phyloP scores from a whole-genome alignment of 2,113 vertebrate species.

The Calonectris borealis region DNA sequence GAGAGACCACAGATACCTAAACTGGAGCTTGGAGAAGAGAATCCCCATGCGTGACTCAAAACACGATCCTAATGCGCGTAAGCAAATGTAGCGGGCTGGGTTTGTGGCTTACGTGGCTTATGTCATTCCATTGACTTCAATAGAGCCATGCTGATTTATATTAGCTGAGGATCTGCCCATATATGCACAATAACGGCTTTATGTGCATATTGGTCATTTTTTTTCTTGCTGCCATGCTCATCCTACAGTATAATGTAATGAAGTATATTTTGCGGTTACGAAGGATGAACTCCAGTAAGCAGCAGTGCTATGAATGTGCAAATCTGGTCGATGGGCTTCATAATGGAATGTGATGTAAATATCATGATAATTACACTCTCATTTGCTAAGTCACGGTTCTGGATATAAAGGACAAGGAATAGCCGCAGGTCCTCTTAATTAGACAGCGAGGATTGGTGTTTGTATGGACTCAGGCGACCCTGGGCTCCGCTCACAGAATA shows the following conservation, averaged over 20 bases:
- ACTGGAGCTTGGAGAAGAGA: background rate
- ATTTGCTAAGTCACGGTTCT: constrained; percentile 58
- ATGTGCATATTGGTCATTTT: background rate
- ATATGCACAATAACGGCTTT: background rate
- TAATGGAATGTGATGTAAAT: constrained; percentile 59
- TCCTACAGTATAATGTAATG: background rate
- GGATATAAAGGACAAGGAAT: constrained; percentile 56
- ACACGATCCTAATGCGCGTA: rapidly evolving
- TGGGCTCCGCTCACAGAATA: background rate
- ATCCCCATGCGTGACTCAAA: background rate
- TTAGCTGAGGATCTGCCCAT: background rate
- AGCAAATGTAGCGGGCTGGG: background rate
- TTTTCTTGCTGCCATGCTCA: background rate
- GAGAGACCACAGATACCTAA: background rate
- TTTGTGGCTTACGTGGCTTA: background rate
- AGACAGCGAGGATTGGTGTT: background rate
- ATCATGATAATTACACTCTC: constrained; percentile 51
- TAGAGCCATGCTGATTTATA: background rate
- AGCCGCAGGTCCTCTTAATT: constrained; percentile 44
- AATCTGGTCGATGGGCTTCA: constrained; percentile 2
- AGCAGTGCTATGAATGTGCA: constrained; percentile 1
- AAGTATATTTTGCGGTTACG: background rate
- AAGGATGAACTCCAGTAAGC: background rate
- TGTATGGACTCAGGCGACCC: background rate
- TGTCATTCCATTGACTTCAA: background rate